Conservation (phyloP, 1,140 invertebrate species). For the Caerostris darwini region DNA sequence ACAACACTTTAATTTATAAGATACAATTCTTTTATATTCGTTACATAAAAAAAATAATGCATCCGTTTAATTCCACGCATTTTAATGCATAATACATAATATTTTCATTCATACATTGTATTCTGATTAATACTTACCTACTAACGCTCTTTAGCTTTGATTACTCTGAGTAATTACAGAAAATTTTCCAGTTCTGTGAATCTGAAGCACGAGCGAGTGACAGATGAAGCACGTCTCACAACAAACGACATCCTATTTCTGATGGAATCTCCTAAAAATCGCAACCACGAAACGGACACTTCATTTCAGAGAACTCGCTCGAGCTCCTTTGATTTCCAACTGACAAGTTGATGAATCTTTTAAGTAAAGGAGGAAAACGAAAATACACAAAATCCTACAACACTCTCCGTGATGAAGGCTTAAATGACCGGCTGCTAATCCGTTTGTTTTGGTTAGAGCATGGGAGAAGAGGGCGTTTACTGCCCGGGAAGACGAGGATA, state of each 20-base stretch:
- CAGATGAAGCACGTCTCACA: slow-evolving; percentile 24
- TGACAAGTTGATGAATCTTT: slow-evolving; percentile 19
- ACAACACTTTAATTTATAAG: too few species aligned
- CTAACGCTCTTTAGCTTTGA: not conserved
- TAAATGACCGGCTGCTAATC: slow-evolving; percentile 42
- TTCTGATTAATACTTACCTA: not conserved
- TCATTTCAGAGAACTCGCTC: not conserved
- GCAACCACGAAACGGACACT: not conserved
- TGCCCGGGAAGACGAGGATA: not conserved
- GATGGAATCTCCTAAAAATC: not conserved
- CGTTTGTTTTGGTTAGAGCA: slow-evolving; percentile 39
- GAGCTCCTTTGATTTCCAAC: not conserved
- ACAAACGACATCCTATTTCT: not conserved
- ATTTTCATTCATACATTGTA: too few species aligned
- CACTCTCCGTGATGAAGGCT: slow-evolving; percentile 13
- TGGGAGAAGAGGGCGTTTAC: slow-evolving; percentile 34
- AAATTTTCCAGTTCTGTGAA: slow-evolving; percentile 20
- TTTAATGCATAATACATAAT: too few species aligned
- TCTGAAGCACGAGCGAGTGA: not conserved
- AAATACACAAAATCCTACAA: not conserved
- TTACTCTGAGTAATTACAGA: not conserved
- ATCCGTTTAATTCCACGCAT: too few species aligned
- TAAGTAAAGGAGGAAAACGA: not conserved
- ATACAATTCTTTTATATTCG: too few species aligned
- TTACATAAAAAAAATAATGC: too few species aligned